Evolutionary conservation across 1,140 invertebrate genomes (phyloP), one percentile per base, ranked within the genome.

Genomic region (Penaeus chinensis): DNA sequence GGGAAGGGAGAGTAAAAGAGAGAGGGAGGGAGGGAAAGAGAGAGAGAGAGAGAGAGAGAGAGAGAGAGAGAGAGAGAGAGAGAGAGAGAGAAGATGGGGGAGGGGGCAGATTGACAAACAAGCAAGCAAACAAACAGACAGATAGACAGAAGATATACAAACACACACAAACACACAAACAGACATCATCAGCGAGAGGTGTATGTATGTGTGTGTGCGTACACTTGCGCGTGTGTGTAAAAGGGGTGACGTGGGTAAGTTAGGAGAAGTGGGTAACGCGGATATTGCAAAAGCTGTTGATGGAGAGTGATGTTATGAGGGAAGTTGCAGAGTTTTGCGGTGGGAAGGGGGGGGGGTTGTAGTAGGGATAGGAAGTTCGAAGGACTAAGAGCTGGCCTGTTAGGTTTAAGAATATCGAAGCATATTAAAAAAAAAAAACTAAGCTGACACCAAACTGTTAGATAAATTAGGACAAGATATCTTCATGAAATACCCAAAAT

Each of bases 21-120:
- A 60, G 13, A 47, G n/a, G 82, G 76, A 19, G 80, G 10, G 80
- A 27, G 80, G 3, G 80, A 82, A 24, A 32, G 16, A 82, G 19
- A 27, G 16, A 82, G 62, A 27, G 27, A 82, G 24, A 65, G 27
- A 82, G 54, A 61, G n/a, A 81, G 47, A 81, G 7, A 81, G n/a
- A 24, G 54, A 62, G 42, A 79, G 37, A 79, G 42, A 81, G 54
- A 24, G 32, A 24, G 60, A 20, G 27, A 65, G 62, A 65, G 47
- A 66, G 62, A 66, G 81, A 82, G 20, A 66, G 4, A 27, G 61
- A 62, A 61, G 27, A n/a, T n/a, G 7, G 19, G 32, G 54, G 20
- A 32, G 32, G 32, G 32, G 32, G 32, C 32, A 32, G 32, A 32
- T 32, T 1, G 32, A 32, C 32, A 2, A 32, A 32, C 32, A 32